Evolutionary conservation across 2,888 invertebrate genomes (phyloP).

Genomic region (Tetrapedia diversipes): DNA sequence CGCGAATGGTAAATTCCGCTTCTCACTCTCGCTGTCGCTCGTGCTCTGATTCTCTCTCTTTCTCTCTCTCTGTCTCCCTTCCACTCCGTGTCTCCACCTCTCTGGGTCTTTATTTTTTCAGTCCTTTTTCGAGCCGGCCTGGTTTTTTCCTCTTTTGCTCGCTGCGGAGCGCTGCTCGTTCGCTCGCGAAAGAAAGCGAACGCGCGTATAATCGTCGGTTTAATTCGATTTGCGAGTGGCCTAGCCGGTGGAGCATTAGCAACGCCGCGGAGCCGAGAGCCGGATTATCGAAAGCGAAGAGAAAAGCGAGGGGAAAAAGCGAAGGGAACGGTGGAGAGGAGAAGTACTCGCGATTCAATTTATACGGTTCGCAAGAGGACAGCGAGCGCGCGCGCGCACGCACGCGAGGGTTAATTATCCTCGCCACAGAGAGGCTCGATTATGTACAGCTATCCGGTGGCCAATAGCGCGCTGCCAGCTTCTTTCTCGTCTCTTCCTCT

Average conservation of each 20-base stretch:
- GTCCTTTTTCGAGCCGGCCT: background rate
- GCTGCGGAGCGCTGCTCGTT: conserved; percentile 17
- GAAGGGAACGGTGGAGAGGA: background rate
- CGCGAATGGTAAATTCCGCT: background rate
- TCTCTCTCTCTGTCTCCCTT: background rate
- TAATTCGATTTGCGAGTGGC: conserved; percentile 46
- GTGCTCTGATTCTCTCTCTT: background rate
- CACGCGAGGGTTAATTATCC: conserved; percentile 62
- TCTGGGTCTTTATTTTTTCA: too few relatives aligned
- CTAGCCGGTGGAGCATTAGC: conserved; percentile 36
- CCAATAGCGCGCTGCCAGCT: conserved; percentile 56
- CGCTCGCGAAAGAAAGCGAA: conserved; percentile 43
- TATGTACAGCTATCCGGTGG: conserved; percentile 59
- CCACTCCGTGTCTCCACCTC: too few relatives aligned
- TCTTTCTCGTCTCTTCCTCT: conserved; percentile 17
- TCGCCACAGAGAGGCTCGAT: conserved; percentile 63
- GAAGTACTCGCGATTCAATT: conserved; percentile 61
- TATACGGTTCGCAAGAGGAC: conserved; percentile 52
- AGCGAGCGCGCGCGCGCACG: too few relatives aligned
- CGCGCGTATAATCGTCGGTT: conserved; percentile 45
- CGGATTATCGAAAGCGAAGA: conserved; percentile 43
- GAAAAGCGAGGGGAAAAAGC: conserved; percentile 3
- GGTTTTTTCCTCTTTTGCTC: background rate
- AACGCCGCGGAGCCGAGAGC: conserved; percentile 26
- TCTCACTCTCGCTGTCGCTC: background rate